Conservation (phyloP, 2,113 vertebrate species). For the Eubucco bourcierii region DNA sequence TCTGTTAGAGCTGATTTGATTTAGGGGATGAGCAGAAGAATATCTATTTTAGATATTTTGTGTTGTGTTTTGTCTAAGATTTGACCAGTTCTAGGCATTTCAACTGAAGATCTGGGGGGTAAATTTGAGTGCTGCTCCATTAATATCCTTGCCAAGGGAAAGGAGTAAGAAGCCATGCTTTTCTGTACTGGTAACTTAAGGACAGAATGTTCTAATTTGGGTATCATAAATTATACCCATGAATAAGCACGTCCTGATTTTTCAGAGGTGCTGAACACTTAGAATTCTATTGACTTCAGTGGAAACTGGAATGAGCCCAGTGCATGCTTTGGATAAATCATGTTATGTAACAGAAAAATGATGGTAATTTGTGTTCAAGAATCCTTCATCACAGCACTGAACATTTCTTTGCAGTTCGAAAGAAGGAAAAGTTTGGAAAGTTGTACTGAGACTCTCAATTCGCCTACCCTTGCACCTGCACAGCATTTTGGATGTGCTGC, state of each 20-base stretch:
- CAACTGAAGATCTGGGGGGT: not conserved
- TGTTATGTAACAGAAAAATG: slow-evolving; percentile 39
- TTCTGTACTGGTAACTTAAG: not conserved
- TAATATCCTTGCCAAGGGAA: not conserved
- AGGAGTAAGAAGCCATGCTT: not conserved
- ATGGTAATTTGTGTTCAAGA: slow-evolving; percentile 48
- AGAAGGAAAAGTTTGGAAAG: not conserved
- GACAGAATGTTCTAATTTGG: slow-evolving; percentile 49
- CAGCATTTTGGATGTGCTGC: not conserved
- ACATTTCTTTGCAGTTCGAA: not conserved
- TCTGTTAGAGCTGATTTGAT: not conserved
- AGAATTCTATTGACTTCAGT: slow-evolving; percentile 47
- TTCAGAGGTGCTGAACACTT: slow-evolving; percentile 45
- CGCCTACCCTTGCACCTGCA: not conserved
- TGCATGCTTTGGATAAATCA: slow-evolving; percentile 43
- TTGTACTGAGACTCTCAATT: not conserved
- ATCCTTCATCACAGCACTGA: not conserved
- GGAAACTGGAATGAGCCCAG: slow-evolving; percentile 32
- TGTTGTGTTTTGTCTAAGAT: not conserved
- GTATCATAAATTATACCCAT: slow-evolving; percentile 38
- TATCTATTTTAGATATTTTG: not conserved
- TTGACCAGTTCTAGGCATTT: not conserved
- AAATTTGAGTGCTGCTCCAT: not conserved
- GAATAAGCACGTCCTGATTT: slow-evolving; percentile 48
- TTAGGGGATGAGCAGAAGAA: not conserved